phyloP scores from a whole-genome alignment of 1,140 invertebrate genomes.

The Rhyzopertha dominica region DNA sequence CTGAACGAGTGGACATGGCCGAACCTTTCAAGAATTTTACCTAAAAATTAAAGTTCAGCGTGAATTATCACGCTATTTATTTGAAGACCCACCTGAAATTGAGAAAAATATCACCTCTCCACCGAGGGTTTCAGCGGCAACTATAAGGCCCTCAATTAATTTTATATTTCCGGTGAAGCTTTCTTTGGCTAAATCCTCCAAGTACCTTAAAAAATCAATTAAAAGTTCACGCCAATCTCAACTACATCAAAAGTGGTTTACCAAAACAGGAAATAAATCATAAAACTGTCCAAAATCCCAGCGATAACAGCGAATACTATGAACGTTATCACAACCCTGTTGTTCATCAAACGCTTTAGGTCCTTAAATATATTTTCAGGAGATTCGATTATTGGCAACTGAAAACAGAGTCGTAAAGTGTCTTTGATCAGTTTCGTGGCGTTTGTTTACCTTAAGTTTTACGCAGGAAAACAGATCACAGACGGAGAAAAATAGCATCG shows the following conservation, averaged over 20 bases:
- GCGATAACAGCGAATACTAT: constrained; percentile 63
- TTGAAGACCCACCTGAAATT: constrained; percentile 51
- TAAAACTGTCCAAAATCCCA: constrained; percentile 70
- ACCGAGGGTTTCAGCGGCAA: constrained; percentile 67
- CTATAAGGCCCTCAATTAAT: constrained; percentile 66
- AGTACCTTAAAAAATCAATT: constrained; percentile 50
- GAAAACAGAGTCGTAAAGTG: no score
- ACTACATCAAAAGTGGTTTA: no score
- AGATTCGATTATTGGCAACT: constrained; percentile 61
- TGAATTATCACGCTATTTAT: neutral
- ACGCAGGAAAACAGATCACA: constrained; percentile 60
- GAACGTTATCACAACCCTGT: constrained; percentile 60
- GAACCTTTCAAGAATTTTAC: constrained; percentile 63
- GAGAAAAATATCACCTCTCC: constrained; percentile 72
- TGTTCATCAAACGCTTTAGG: constrained; percentile 53
- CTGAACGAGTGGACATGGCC: constrained; percentile 68
- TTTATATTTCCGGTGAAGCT: constrained; percentile 62
- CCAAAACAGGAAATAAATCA: constrained; percentile 77
- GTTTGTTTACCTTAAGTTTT: constrained; percentile 52
- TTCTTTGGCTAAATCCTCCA: constrained; percentile 64
- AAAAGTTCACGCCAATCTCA: neutral
- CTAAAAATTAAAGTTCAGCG: constrained; percentile 44
- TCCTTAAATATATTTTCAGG: constrained; percentile 61
- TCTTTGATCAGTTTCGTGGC: constrained; percentile 9
- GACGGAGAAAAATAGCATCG: constrained; percentile 56